phyloP scores from a whole-genome alignment of 2,797 vertebrate genomes.

The Peromyscus attwateri region DNA sequence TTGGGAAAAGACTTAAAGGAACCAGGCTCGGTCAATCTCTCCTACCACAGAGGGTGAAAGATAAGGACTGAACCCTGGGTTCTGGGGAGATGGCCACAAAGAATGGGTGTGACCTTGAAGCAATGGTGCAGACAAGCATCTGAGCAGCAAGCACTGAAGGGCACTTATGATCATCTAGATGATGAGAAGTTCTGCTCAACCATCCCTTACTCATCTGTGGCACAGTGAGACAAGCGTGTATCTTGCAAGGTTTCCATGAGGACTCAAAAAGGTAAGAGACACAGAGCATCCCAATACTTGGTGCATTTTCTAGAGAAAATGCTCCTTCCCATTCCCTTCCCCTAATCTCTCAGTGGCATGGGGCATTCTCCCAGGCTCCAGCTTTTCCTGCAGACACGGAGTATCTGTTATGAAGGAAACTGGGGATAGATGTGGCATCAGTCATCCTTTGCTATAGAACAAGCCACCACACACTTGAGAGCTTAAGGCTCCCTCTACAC shows the following conservation, averaged over 20 bases:
- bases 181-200: not conserved
- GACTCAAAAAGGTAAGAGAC: not conserved
- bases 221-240: not conserved
- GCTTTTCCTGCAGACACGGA: not conserved
- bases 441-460: not conserved
- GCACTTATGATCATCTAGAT: not conserved
- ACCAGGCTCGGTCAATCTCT: not conserved
- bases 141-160: not conserved
- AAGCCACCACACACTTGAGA: not conserved
- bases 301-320: not conserved
- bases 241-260: not conserved
- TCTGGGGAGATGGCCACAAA: not conserved
- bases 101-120: not conserved
- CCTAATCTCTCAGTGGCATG: not conserved
- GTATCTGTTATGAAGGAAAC: conserved; percentile 14
- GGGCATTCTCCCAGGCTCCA: not conserved
- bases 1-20: conserved; percentile 28
- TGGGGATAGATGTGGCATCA: not conserved
- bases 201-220: not conserved
- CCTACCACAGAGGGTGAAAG: not conserved
- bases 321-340: not conserved
- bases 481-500: not conserved
- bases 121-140: not conserved
- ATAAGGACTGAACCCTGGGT: not conserved
- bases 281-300: not conserved